phyloP scores from a whole-genome alignment of 2,113 vertebrate genomes.

The Archocentrus centrarchus region DNA sequence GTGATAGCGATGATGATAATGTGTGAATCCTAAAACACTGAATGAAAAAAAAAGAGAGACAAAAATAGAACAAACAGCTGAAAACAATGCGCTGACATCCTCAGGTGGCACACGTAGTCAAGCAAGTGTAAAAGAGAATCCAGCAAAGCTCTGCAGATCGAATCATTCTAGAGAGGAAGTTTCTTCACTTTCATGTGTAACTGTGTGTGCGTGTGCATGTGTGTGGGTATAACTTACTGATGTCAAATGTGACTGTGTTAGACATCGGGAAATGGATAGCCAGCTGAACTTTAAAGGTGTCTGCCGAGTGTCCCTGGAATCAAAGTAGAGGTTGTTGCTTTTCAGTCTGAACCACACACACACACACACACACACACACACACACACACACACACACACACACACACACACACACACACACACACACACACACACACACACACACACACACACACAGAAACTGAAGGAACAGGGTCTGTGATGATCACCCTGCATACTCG shows the following conservation, averaged over 20 bases:
- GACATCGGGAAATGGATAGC: constrained; percentile 4
- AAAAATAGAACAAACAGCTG: neutral
- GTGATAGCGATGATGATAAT: neutral
- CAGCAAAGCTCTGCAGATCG: neutral
- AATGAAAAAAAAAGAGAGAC: neutral
- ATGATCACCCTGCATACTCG: neutral
- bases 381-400: neutral
- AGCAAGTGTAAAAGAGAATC: neutral
- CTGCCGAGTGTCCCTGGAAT: constrained; percentile 32
- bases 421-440: no score
- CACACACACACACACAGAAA: neutral
- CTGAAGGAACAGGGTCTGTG: neutral
- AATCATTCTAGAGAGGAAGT: neutral
- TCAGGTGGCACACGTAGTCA: neutral
- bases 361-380: neutral
- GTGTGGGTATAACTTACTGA: neutral
- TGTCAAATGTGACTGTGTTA: neutral
- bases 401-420: no score
- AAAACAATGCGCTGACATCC: neutral
- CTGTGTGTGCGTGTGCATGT: neutral
- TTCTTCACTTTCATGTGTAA: neutral
- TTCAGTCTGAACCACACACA: neutral
- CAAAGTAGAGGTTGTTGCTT: constrained; percentile 27
- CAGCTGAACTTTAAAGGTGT: constrained; percentile 59
- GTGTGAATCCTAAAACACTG: neutral